These are phyloP conservation scores for Notodonta dromedarius DNA, from an alignment of 2,888 invertebrate species.

Conservation along the genomic window DNA sequence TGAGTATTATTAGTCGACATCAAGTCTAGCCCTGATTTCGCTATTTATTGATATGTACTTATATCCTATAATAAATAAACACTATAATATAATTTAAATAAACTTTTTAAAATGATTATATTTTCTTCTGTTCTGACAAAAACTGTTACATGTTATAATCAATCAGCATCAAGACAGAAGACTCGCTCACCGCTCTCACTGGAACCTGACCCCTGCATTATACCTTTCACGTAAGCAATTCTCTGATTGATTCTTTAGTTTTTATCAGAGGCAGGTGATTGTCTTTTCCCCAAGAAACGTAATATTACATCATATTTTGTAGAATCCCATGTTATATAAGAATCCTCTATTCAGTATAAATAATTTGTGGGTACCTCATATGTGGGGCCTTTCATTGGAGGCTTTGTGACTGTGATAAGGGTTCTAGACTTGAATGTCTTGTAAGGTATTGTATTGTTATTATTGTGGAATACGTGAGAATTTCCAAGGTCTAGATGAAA, in stretches of 20 bases:
- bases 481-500: background rate
- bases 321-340: background rate
- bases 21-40: no score
- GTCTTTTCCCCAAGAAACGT: slow-evolving; percentile 9
- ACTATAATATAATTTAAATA: no score
- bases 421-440: slow-evolving; percentile 25
- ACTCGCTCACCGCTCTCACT: background rate
- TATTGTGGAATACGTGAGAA: slow-evolving; percentile 10
- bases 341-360: slow-evolving; percentile 3
- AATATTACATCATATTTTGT: slow-evolving; percentile 10
- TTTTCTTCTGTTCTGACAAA: no score
- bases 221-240: slow-evolving; percentile 9
- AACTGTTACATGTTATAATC: no score
- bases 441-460: slow-evolving; percentile 24
- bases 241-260: slow-evolving; percentile 20
- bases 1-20: no score
- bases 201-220: slow-evolving; percentile 7
- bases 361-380: slow-evolving; percentile 18
- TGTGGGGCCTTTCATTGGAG: slow-evolving; percentile 24
- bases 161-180: background rate
- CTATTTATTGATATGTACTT: no score
- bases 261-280: slow-evolving; percentile 17
- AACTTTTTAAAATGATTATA: no score
- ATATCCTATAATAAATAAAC: no score
- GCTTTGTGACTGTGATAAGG: slow-evolving; percentile 35